phyloP scores from a whole-genome alignment of 2,888 invertebrate species.

The Rhagonycha fulva region DNA sequence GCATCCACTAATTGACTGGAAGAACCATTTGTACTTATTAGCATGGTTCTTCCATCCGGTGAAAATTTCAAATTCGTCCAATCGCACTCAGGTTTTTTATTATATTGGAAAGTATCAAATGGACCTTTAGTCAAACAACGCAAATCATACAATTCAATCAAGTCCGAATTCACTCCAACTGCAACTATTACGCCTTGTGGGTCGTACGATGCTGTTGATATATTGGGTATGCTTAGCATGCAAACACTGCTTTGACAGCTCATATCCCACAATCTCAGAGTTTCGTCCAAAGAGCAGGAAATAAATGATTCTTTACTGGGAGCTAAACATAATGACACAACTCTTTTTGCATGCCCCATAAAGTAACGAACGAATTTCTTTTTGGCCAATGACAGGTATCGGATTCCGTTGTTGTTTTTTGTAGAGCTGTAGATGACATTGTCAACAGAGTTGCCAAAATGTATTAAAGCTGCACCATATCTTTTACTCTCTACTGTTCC shows the following conservation, averaged over 20 bases:
- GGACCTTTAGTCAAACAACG: slow-evolving; percentile 98
- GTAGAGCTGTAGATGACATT: slow-evolving; percentile 99
- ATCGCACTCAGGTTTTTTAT: slow-evolving; percentile 95
- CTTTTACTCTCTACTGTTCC: slow-evolving; percentile 98
- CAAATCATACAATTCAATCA: slow-evolving; percentile 95
- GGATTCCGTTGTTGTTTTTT: slow-evolving; percentile 97
- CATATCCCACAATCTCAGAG: slow-evolving; percentile 95
- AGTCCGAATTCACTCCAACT: slow-evolving; percentile 97
- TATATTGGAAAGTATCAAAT: slow-evolving; percentile 93
- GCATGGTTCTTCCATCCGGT: slow-evolving; percentile 94
- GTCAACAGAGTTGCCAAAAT: slow-evolving; percentile 97
- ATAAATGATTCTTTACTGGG: slow-evolving; percentile 98
- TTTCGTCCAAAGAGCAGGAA: slow-evolving; percentile 96
- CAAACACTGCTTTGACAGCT: slow-evolving; percentile 98
- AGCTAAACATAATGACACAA: slow-evolving; percentile 94
- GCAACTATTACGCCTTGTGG: slow-evolving; percentile 98
- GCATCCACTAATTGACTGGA: slow-evolving; percentile 94
- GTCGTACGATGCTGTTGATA: slow-evolving; percentile 98
- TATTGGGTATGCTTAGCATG: slow-evolving; percentile 92
- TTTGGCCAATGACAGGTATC: slow-evolving; percentile 96
- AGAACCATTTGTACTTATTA: slow-evolving; percentile 96
- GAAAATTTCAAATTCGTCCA: slow-evolving; percentile 99
- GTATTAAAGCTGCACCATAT: slow-evolving; percentile 98
- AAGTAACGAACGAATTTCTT: slow-evolving; percentile 99
- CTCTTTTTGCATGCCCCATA: slow-evolving; percentile 95